Evolutionary conservation across 2,113 vertebrate genomes (phyloP).

Genomic region (Hypocryptadius cinnamomeus): DNA sequence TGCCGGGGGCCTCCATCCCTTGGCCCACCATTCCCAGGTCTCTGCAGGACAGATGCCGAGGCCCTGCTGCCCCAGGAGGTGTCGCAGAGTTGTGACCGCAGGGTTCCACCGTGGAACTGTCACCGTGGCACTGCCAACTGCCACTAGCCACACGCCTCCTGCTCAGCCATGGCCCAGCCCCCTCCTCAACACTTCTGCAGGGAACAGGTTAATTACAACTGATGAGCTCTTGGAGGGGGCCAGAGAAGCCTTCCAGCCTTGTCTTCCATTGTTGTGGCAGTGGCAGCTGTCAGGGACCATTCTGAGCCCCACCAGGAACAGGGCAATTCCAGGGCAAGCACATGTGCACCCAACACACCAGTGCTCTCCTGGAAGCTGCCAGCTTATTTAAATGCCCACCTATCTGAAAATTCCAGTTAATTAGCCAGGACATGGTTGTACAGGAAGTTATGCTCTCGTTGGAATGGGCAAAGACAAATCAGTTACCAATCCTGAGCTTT

Average conservation of each 20-base stretch:
- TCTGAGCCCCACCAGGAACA: background rate
- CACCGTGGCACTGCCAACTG: fast-evolving
- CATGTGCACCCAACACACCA: background rate
- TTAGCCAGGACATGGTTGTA: background rate
- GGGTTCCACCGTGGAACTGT: background rate
- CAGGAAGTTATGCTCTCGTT: fast-evolving
- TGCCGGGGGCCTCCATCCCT: fast-evolving
- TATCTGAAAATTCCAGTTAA: background rate
- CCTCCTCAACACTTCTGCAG: background rate
- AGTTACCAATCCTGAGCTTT: background rate
- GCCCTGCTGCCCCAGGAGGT: fast-evolving
- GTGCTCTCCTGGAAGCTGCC: background rate
- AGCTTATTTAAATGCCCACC: background rate
- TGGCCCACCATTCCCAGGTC: background rate
- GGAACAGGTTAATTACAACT: too few relatives aligned
- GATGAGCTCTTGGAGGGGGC: background rate
- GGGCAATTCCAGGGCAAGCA: background rate
- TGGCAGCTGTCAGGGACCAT: background rate
- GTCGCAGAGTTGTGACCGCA: fast-evolving
- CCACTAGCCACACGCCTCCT: fast-evolving
- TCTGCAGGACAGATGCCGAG: fast-evolving
- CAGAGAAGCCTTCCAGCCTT: background rate
- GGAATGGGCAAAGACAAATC: background rate
- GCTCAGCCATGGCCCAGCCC: background rate
- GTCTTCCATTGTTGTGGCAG: background rate